These are phyloP conservation scores for Kryptopterus vitreolus DNA, from an alignment of 2,797 vertebrate genomes.

Conservation along the genomic window DNA sequence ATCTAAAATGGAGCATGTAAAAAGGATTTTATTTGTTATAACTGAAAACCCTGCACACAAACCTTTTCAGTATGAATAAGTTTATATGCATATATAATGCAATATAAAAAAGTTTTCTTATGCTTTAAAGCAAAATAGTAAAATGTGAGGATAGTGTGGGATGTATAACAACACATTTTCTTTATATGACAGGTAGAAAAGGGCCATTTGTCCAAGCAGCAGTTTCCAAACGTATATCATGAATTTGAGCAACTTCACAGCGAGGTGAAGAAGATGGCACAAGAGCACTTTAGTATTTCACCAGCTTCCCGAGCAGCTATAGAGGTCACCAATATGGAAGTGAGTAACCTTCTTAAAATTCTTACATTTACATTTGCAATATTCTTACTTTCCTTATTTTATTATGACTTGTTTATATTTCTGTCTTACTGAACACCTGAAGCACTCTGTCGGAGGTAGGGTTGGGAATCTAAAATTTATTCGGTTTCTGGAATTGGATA, in stretches of 20 bases:
- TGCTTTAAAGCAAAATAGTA: neutral
- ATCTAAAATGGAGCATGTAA: too few species aligned
- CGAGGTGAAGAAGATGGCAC: conserved; percentile 84
- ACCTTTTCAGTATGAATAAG: too few species aligned
- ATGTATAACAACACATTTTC: neutral
- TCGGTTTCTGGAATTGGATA: too few species aligned
- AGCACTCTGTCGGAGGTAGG: neutral
- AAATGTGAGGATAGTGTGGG: neutral
- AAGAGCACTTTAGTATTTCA: conserved; percentile 80
- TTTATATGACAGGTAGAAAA: conserved; percentile 79
- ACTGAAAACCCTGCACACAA: too few species aligned
- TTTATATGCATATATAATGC: too few species aligned
- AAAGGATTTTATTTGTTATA: too few species aligned
- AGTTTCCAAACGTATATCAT: conserved; percentile 86
- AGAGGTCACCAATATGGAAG: conserved; percentile 84
- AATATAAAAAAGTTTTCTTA: too few species aligned
- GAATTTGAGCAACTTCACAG: conserved; percentile 90
- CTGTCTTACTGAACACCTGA: neutral
- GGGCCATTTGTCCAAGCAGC: conserved; percentile 68
- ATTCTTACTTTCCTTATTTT: neutral
- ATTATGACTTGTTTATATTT: neutral
- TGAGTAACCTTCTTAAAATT: conserved; percentile 58
- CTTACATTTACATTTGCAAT: too few species aligned
- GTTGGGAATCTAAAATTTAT: too few species aligned
- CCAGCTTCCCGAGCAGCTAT: conserved; percentile 70